Evolutionary conservation across 2,113 vertebrate genomes (phyloP).

Genomic region (Guaruba guarouba): DNA sequence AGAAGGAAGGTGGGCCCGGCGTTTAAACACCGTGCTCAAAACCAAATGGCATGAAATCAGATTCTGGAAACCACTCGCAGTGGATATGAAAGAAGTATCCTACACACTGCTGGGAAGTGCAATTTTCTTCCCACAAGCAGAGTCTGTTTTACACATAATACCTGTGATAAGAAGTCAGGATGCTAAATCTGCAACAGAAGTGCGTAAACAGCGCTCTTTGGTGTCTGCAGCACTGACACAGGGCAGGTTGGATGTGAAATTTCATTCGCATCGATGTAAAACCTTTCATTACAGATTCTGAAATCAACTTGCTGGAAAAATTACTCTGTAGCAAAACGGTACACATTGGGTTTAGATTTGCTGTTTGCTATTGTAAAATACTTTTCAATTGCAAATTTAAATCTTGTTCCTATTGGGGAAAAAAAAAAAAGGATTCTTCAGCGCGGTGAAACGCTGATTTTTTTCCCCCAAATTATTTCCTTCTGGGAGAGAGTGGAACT

Average conservation of each 20-base stretch:
- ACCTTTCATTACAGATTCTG: not conserved
- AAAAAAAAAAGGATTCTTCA: not conserved
- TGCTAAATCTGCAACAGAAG: slow-evolving; percentile 1
- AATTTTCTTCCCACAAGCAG: not conserved
- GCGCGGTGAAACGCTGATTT: not conserved
- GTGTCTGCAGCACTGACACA: not conserved
- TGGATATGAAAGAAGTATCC: not conserved
- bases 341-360: not conserved
- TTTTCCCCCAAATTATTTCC: not conserved
- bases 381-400: not conserved
- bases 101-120: not conserved
- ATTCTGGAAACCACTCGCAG: not conserved
- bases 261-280: not conserved
- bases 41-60: not conserved
- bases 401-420: not conserved
- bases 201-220: not conserved
- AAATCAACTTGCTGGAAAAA: not conserved
- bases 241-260: not conserved
- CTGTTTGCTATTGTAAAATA: not conserved
- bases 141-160: not conserved
- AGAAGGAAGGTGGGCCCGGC: not conserved
- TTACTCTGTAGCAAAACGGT: not conserved
- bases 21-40: not conserved
- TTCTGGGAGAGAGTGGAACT: not conserved
- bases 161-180: not conserved